Evolutionary conservation across 2,113 vertebrate species (phyloP).

Genomic region (Atractosteus spatula): DNA sequence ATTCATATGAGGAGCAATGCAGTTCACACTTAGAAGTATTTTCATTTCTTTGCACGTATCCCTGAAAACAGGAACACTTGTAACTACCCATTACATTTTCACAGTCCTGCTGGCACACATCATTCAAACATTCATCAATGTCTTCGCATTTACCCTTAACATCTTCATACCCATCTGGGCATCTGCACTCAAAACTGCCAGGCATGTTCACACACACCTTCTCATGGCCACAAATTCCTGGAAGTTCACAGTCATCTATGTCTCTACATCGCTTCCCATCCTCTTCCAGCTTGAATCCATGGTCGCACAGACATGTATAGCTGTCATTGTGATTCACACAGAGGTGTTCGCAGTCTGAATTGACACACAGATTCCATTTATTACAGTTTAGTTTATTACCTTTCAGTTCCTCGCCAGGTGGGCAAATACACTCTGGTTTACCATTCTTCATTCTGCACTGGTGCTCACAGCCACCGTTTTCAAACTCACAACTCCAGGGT

Average conservation of each 20-base stretch:
- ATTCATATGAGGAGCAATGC: constrained; percentile 42
- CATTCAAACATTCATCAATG: constrained; percentile 47
- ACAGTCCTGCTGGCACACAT: constrained; percentile 60
- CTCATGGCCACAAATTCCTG: constrained; percentile 39
- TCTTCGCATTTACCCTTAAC: constrained; percentile 40
- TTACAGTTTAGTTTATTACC: constrained; percentile 42
- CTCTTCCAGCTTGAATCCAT: constrained; percentile 37
- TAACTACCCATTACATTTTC: constrained; percentile 38
- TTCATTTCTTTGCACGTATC: constrained; percentile 18
- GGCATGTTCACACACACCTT: constrained; percentile 38
- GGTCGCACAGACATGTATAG: constrained; percentile 38
- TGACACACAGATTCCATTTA: constrained; percentile 23
- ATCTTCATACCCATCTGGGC: constrained; percentile 40
- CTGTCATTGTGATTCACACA: constrained; percentile 23
- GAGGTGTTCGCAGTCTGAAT: constrained; percentile 33
- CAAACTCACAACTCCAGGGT: constrained; percentile 54
- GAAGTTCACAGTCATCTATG: constrained; percentile 48
- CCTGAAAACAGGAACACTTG: constrained; percentile 42
- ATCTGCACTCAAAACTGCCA: constrained; percentile 48
- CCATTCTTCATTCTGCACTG: constrained; percentile 21
- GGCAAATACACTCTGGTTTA: constrained; percentile 42
- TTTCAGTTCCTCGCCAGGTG: constrained; percentile 18
- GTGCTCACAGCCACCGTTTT: constrained; percentile 42
- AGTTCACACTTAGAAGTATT: constrained; percentile 33
- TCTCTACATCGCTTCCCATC: constrained; percentile 46